These are phyloP conservation scores for Harpalus rubripes DNA, from an alignment of 2,888 invertebrate species.

Conservation along the genomic window DNA sequence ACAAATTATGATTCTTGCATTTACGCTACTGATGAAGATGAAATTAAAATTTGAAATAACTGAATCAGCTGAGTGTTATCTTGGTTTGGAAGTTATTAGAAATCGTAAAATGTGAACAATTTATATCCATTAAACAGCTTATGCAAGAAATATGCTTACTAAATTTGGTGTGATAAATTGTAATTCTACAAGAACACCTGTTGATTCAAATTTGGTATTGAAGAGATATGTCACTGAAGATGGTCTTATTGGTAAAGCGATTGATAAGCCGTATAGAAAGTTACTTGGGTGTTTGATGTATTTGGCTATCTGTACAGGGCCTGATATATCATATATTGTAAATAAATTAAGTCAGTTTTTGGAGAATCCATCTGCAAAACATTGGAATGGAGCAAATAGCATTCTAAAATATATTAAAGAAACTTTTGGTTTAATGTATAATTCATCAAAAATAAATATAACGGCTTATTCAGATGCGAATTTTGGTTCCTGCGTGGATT, in stretches of 20 bases:
- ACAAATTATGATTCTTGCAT: background rate
- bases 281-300: background rate
- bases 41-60: background rate
- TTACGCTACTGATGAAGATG: background rate
- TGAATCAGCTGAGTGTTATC: background rate
- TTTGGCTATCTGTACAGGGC: background rate
- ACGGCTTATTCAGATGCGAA: background rate
- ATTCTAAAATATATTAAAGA: background rate
- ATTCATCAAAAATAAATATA: background rate
- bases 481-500: background rate
- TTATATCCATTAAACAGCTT: background rate
- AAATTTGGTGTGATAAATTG: background rate
- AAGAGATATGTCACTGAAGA: background rate
- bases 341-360: background rate
- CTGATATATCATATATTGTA: background rate
- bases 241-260: background rate
- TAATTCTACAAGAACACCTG: background rate
- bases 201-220: background rate
- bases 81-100: background rate
- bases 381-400: background rate
- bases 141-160: background rate
- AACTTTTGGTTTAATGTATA: background rate
- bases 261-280: background rate
- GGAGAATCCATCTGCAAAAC: background rate
- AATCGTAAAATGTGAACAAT: background rate